Evolutionary conservation across 2,888 invertebrate genomes (phyloP), one percentile per base, ranked within the genome.

Genomic region (Spodoptera exigua): DNA sequence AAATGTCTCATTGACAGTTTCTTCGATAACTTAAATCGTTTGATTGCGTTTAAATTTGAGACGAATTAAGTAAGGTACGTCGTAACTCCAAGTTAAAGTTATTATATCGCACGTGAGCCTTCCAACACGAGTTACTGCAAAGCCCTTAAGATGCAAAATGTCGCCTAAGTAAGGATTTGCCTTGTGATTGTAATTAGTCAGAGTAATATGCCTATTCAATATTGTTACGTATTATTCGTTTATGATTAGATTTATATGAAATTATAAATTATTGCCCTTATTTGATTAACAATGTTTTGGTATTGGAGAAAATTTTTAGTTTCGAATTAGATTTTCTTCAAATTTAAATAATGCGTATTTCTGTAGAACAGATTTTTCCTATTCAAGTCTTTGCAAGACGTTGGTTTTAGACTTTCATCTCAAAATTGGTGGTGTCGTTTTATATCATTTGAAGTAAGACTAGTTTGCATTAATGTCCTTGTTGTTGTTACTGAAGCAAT

Each of bases 1-100:
- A n/a, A n/a, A 54, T 56, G 32, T 43, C 36, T 45, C 43, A 41
- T 5, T n/a, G 36, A 46, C 13, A 61, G 17, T 14, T 37, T 34
- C 36, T n/a, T 39, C n/a, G 39, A 39, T 46, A 41, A 2, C 12
- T n/a, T 10, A 3, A 57, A 59, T 49, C 54, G 51, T 66, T 59
- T 32, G 44, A 45, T 47, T 46, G 18, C 45, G 18, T 44, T 49
- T 46, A 39, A 54, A 52, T 70, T 55, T 46, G 53, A 54, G 55
- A 65, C 54, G 43, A 62, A 74, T 74, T 65, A 70, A 35, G 51
- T 35, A 55, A 56, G 41, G 40, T 39, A 40, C n/a, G 17, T 57
- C 14, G 41, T 61, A 54, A 62, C 52, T 67, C 40, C 17, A 36
- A 51, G 41, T 61, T 55, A 41, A 55, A 75, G 34, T 48, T 53